Base-by-base conservation (phyloP, 2,797 vertebrate species). In the Mormyrus hasselquistii region DNA sequence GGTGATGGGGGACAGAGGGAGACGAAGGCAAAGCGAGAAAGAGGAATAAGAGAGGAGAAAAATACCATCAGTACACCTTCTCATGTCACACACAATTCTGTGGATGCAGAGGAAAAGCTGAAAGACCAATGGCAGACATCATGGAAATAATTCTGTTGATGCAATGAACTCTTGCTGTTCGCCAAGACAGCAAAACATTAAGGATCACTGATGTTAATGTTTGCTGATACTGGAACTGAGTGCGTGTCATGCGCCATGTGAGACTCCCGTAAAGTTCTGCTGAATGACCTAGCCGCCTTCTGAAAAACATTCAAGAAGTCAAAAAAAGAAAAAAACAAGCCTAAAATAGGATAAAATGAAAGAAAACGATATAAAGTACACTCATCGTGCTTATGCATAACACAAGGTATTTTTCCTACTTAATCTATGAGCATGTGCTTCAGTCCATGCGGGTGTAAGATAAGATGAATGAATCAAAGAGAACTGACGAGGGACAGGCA, bases 21-120 rank as follows among this genome's bases (percentile, higher is more conserved):
- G 55, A 12, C 52, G 22, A 19, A 53, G 25, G 49, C 85, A 9
- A 7, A 9, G 55, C 19, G 38, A 88, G 10, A 12, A 10, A 89
- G 34, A 88, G 53, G 87, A 76, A 14, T 90, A 19, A 52, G 79
- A 90, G 47, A 83, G 22, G 44, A 50, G 90, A 49, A 53, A 22
- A 53, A 69, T 6, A n/a, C 7, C 29, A 34, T 86, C 55, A 8
- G 16, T 12, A 12, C 8, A 1, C 59, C 19, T 44, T 22, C 9
- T 34, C 49, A 50, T n/a, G 44, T 12, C 9, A n/a, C 44, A 25
- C 82, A 49, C 57, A 29, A 19, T 55, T 34, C 9, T 2, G 5
- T 4, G 25, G 49, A 53, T 6, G 53, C 53, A 16, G 50, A 3
- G 12, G 85, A 59, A 41, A 25, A 10, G 47, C 22, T 86, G 50